Evolutionary conservation across 2,113 vertebrate species (phyloP), one percentile per base, ranked within the genome.

Genomic region (Paratilapia polleni): DNA sequence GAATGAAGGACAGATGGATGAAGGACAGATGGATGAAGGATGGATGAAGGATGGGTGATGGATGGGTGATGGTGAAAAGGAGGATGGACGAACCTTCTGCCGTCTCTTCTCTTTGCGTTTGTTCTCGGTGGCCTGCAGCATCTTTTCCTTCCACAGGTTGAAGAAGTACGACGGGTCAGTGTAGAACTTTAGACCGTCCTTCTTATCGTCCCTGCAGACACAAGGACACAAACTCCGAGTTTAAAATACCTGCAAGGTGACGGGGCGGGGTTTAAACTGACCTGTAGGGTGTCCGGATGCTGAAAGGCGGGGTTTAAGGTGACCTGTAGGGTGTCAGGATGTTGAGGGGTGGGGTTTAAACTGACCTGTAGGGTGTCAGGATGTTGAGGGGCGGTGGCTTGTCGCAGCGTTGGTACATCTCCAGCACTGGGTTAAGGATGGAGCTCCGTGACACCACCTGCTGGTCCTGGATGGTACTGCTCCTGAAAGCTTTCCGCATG

Each of bases 401-500:
- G 94, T 97, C 97, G 2, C 96, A 97, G 80, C 93, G 92, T 8
- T 96, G 96, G 94, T 97, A 97, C 95, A 97, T 97, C 91, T 97
- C 97, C 95, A 98, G 96, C 73, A 97, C 96, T 0, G 97, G 97
- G 89, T 97, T 97, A 17, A 97, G 96, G 85, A 97, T 97, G 87
- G 97, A 97, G 92, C 94, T 96, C 62, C 97, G 94, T n/a, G 97
- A 97, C 59, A 97, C 96, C 1, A 97, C 97, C 93, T 98, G 97
- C 92, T 97, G 97, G 89, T 97, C 97, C 93, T 98, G 97, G 83
- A 95, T 96, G 1, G 96, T 97, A 49, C 97, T 97, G 93, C 97
- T 97, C 94, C 96, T 96, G 93, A 97, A 97, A 0, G 97, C 97
- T 88, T 97, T 97, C 82, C 97, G 90, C 97, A 97, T 97, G 93